Evolutionary conservation across 1,140 invertebrate species (phyloP).

Genomic region (Heterodera schachtii): DNA sequence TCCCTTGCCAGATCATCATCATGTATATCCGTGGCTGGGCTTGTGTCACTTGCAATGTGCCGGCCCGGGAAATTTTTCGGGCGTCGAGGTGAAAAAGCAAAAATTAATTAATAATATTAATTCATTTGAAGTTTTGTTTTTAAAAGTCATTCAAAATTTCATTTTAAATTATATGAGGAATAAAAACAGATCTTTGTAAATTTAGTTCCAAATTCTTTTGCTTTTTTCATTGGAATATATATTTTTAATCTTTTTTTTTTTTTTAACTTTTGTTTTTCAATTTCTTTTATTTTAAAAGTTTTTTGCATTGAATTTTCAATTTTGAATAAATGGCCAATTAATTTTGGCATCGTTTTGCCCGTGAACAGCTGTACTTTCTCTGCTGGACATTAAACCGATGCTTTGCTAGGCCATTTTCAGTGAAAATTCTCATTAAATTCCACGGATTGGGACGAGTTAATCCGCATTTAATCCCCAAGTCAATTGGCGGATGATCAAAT

Average conservation of each 20-base stretch:
- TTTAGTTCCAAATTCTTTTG: too few species aligned
- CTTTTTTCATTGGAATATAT: too few species aligned
- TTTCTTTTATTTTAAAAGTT: too few species aligned
- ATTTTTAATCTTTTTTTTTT: too few species aligned
- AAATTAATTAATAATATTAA: background rate
- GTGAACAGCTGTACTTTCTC: background rate
- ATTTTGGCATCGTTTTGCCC: background rate
- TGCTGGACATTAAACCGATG: background rate
- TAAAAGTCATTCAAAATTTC: too few species aligned
- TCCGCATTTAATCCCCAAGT: background rate
- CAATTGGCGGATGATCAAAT: background rate
- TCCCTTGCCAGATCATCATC: constrained; percentile 72
- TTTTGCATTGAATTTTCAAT: too few species aligned
- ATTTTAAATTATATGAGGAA: too few species aligned
- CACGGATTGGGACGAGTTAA: background rate
- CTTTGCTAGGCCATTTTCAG: background rate
- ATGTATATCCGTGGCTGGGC: constrained; percentile 80
- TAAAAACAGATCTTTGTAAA: too few species aligned
- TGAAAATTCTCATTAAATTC: background rate
- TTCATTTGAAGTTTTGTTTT: too few species aligned
- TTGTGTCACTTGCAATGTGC: constrained; percentile 75
- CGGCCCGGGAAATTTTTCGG: constrained; percentile 85
- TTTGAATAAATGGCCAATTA: background rate
- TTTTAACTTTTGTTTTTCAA: too few species aligned
- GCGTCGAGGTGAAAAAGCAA: constrained; percentile 45